phyloP scores from a whole-genome alignment of 23 tunicate genomes.

The Ascidia mentula region DNA sequence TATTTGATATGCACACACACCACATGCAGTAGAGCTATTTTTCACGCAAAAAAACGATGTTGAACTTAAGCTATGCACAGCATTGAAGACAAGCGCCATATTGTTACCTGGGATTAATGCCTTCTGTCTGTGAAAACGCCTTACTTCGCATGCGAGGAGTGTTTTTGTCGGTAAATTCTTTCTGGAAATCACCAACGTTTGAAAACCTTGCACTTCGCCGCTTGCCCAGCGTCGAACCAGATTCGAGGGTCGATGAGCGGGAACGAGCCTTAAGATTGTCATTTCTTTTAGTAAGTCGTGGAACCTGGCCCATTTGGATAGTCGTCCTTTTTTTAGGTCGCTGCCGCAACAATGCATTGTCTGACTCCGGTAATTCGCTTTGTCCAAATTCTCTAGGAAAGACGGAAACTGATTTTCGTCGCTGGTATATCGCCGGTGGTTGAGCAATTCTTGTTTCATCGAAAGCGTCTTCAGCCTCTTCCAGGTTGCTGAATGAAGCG shows the following conservation, averaged over 20 bases:
- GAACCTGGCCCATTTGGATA: neutral
- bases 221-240: neutral
- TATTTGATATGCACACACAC: too few relatives aligned
- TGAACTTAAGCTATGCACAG: too few relatives aligned
- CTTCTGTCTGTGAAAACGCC: constrained; percentile 2
- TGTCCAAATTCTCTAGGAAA: too few relatives aligned
- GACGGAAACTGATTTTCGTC: neutral
- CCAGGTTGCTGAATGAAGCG: neutral
- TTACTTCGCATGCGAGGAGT: neutral
- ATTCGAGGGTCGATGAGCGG: neutral
- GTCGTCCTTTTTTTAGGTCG: neutral
- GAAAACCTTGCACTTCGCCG: neutral
- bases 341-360: neutral
- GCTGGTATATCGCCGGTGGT: neutral
- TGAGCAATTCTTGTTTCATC: neutral
- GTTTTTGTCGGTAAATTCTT: neutral
- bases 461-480: neutral
- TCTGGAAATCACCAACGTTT: neutral
- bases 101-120: neutral
- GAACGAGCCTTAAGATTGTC: neutral
- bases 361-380: neutral
- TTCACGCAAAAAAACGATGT: too few relatives aligned
- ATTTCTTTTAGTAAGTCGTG: neutral
- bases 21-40: too few relatives aligned
- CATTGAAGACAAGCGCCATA: too few relatives aligned